Evolutionary conservation across 2,113 vertebrate genomes (phyloP).

Genomic region (Pseudorhombus dupliciocellatus): DNA sequence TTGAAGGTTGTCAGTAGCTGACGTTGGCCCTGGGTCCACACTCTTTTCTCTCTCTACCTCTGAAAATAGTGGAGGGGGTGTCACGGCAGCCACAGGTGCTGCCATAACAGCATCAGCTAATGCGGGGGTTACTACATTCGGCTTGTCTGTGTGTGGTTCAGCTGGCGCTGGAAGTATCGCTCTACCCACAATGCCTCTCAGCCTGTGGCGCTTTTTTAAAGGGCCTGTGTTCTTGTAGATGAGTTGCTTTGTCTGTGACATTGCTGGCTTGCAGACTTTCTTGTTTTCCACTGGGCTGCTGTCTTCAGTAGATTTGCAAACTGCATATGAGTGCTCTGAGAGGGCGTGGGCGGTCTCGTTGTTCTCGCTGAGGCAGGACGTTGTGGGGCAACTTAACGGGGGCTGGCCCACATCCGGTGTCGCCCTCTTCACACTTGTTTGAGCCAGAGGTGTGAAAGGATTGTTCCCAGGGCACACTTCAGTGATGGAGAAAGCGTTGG

Average conservation of each 20-base stretch:
- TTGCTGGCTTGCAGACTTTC: slow-evolving; percentile 54
- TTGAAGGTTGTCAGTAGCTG: slow-evolving; percentile 46
- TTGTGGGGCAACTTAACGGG: slow-evolving; percentile 69
- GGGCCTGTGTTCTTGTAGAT: slow-evolving; percentile 75
- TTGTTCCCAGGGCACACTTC: slow-evolving; percentile 87
- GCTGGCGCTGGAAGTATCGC: slow-evolving; percentile 48
- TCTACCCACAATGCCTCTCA: slow-evolving; percentile 58
- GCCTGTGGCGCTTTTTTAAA: slow-evolving; percentile 82
- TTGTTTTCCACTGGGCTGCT: slow-evolving; percentile 58
- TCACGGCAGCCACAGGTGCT: slow-evolving; percentile 30
- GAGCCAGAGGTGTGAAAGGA: slow-evolving; percentile 89
- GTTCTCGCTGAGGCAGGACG: slow-evolving; percentile 74
- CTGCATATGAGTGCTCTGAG: slow-evolving; percentile 95
- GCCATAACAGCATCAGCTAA: slow-evolving; percentile 39
- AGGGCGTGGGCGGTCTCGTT: slow-evolving; percentile 87
- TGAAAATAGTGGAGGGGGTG: slow-evolving; percentile 60
- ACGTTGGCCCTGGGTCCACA: slow-evolving; percentile 36
- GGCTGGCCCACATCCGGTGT: slow-evolving; percentile 78
- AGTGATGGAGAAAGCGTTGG: slow-evolving; percentile 97
- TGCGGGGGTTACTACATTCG: slow-evolving; percentile 39
- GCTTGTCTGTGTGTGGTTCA: slow-evolving; percentile 49
- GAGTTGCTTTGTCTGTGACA: slow-evolving; percentile 65
- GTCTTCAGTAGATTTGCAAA: slow-evolving; percentile 78
- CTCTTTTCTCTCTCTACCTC: slow-evolving; percentile 55
- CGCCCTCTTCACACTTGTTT: slow-evolving; percentile 85